These are phyloP conservation scores for Poecilia latipinna DNA, from an alignment of 2,113 vertebrate species.

Conservation along the genomic window DNA sequence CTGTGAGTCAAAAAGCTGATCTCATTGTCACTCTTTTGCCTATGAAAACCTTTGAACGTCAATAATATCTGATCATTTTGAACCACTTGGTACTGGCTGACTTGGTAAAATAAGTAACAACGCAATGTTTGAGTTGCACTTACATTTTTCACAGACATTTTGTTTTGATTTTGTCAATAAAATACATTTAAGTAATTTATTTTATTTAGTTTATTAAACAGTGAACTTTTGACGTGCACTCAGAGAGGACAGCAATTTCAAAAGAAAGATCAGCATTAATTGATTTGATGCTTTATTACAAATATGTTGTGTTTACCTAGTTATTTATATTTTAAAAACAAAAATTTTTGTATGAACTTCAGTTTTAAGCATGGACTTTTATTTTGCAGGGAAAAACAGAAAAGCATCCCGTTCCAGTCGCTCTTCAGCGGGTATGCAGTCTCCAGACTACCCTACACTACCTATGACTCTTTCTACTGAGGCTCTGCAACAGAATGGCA, in stretches of 20 bases:
- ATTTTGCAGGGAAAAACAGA: constrained; percentile 87
- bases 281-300: too few species aligned
- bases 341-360: background rate
- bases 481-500: constrained; percentile 74
- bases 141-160: background rate
- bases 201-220: background rate
- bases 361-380: constrained; percentile 23
- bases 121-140: background rate
- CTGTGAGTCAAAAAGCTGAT: constrained; percentile 8
- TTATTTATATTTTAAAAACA: background rate
- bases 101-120: background rate
- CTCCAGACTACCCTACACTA: constrained; percentile 84
- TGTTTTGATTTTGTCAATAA: background rate
- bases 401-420: constrained; percentile 81
- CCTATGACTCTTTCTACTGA: constrained; percentile 84
- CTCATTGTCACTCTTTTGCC: background rate
- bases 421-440: constrained; percentile 81
- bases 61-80: background rate
- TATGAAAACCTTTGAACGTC: background rate
- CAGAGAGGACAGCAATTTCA: too few species aligned
- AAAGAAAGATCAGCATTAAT: too few species aligned
- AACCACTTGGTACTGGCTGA: background rate
- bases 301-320: background rate
- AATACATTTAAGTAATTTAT: background rate
- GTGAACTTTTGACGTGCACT: too few species aligned